Percentiles rank a stretch among this genome's conserved stretches.
These are phyloP conservation scores for Agrypnus murinus DNA, from an alignment of 2,888 invertebrate species.

Conservation along the genomic window DNA sequence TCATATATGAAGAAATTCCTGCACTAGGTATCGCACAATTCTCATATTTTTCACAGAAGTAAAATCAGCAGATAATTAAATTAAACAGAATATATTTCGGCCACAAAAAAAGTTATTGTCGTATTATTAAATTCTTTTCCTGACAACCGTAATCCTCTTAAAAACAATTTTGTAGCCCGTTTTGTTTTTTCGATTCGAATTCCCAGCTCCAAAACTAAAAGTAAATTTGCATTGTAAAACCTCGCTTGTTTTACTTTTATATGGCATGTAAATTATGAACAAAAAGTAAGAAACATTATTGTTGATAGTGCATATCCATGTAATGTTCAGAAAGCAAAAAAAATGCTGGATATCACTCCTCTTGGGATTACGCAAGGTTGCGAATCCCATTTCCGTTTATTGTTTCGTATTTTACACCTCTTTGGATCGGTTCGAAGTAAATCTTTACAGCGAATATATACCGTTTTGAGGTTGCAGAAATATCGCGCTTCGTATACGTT, in stretches of 20 bases:
- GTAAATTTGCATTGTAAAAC: too few species aligned
- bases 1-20: constrained; percentile 6
- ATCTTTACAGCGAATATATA: constrained; percentile 24
- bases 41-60: neutral
- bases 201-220: too few species aligned
- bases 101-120: too few species aligned
- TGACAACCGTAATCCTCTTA: too few species aligned
- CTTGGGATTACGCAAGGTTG: constrained; percentile 21
- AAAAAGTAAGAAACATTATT: neutral
- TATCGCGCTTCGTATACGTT: too few species aligned
- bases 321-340: constrained; percentile 17
- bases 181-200: too few species aligned
- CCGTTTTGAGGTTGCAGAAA: neutral
- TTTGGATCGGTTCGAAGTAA: constrained; percentile 28
- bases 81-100: too few species aligned
- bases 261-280: too few species aligned
- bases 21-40: neutral
- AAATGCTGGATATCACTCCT: neutral
- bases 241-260: too few species aligned
- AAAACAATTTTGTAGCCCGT: too few species aligned
- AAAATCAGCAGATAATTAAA: neutral
- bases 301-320: constrained; percentile 22
- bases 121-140: too few species aligned
- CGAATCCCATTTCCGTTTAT: constrained; percentile 29
- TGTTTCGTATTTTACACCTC: constrained; percentile 38